Percentiles rank a stretch among this genome's conserved stretches.
These are phyloP conservation scores for Xanthorhoe spadicearia DNA, from an alignment of 2,888 invertebrate genomes.

Conservation along the genomic window DNA sequence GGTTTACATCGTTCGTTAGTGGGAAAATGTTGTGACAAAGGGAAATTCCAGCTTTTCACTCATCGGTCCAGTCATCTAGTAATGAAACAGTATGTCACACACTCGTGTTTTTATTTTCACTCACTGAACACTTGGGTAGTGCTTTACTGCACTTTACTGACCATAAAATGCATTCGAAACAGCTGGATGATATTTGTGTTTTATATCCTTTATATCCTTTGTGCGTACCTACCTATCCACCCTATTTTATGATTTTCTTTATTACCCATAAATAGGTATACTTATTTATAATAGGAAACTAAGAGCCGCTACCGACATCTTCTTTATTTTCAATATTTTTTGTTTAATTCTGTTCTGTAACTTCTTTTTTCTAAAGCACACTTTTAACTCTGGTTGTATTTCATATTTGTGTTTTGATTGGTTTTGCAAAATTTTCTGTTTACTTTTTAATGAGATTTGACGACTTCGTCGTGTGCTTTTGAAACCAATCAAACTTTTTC, in stretches of 20 bases:
- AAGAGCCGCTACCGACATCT: not conserved
- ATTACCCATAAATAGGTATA: slow-evolving; percentile 25
- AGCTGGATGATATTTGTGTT: slow-evolving; percentile 50
- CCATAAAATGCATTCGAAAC: slow-evolving; percentile 55
- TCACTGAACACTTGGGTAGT: slow-evolving; percentile 61
- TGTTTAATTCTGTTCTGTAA: not conserved
- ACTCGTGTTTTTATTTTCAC: slow-evolving; percentile 64
- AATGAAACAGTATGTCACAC: slow-evolving; percentile 68
- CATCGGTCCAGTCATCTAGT: slow-evolving; percentile 71
- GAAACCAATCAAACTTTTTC: slow-evolving; percentile 83
- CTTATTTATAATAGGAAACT: slow-evolving; percentile 5
- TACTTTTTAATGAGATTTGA: slow-evolving; percentile 82
- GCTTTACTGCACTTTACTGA: slow-evolving; percentile 56
- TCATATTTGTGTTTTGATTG: slow-evolving; percentile 67
- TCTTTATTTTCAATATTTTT: not conserved
- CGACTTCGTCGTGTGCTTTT: slow-evolving; percentile 68
- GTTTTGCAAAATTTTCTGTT: slow-evolving; percentile 74
- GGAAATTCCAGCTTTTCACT: slow-evolving; percentile 64
- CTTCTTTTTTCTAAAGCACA: slow-evolving; percentile 3
- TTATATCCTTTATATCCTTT: slow-evolving; percentile 44
- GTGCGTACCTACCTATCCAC: slow-evolving; percentile 38
- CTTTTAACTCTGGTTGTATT: slow-evolving; percentile 20
- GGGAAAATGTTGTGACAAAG: slow-evolving; percentile 69
- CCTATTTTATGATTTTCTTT: slow-evolving; percentile 43
- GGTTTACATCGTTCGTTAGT: slow-evolving; percentile 43